Base-by-base conservation (phyloP, 2,113 vertebrate species). In the Rutilus rutilus region DNA sequence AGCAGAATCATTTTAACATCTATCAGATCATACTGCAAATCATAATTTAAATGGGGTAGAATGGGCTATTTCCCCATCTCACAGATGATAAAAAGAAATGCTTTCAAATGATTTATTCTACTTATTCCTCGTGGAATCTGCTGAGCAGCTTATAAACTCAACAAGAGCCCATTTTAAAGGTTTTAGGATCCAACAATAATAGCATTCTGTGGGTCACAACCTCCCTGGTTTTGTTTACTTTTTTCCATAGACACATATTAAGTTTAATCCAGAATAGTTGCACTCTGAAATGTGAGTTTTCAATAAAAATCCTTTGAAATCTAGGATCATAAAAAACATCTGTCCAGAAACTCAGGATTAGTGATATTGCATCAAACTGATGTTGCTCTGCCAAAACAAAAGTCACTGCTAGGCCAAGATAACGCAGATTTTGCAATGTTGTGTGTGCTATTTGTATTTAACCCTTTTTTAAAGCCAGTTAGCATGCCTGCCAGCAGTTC, bases 261-360 rank as follows among this genome's bases (percentile, higher is more conserved):
- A 23, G 23, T 5, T 54, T 30, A 57, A 77, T 77, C 50, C 50
- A 77, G 75, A 7, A 57, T 33, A 77, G 47, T 52, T 77, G 25
- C 47, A 21, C 27, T 77, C 27, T 36, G 17, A 77, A 77, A 30
- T 75, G 5, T 73, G 23, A 30, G 47, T 33, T 77, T 77, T 77
- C 17, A 30, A 33, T 77, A 57, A 23, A 77, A 77, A 33, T 54
- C 75, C 50, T 54, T 77, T 77, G 27, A 77, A 57, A 17, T 52
- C 50, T 54, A 77, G 27, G 27, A 77, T 57, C 17, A 19, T 54
- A 30, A 57, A 77, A 54, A 77, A 54, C 75, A 77, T 77, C 75
- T 77, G 75, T 36, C 50, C 75, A 33, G 50, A 57, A 77, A 33
- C 17, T 27, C 15, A 2, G 75, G 75, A 57, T 77, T 77, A 9